Evolutionary conservation across 2,113 vertebrate genomes (phyloP), one percentile per base, ranked within the genome.

Genomic region (Paracanthobrama guichenoti): DNA sequence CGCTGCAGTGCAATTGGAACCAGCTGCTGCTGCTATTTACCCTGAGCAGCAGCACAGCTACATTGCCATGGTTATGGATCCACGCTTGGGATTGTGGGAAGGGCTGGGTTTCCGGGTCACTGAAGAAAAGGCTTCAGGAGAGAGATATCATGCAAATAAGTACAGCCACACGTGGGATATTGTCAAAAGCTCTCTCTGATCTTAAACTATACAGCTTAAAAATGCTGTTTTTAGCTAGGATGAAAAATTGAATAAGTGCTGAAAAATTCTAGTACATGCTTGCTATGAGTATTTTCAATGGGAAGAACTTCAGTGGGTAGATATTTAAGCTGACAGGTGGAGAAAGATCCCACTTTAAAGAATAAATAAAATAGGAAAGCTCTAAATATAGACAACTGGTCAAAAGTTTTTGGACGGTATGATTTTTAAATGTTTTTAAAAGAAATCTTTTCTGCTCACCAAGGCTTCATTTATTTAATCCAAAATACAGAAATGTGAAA

Each of bases 1-100:
- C 75, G 87, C 81, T 67, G 77, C 82, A 86, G 79, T 76, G 80
- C 89, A 89, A 90, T 89, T 90, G 90, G 87, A 92, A 93, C 91
- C 92, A 93, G 93, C 92, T 93, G 92, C 92, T 93, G 93, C 89
- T 90, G 88, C 87, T 89, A 90, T 92, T 92, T 91, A 90, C 88
- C 80, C 67, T 62, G 82, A 79, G 88, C 78, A 88, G 89, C 79
- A 26, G 87, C 87, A 85, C 88, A 91, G 90, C 87, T 89, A 83
- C 50, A 87, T 90, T 39, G 82, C 50, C 91, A 90, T 85, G 82
- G 90, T 86, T 91, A 89, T 88, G 6, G 81, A 82, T 86, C 79
- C 75, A 88, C 16, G 82, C 88, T 89, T 13, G 18, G 79, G 85
- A 73, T 83, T 82, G 71, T 72, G 71, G 81, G 80, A 67, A 60